These are phyloP conservation scores for Larimichthys crocea DNA, from an alignment of 2,113 vertebrate genomes.

Conservation along the genomic window DNA sequence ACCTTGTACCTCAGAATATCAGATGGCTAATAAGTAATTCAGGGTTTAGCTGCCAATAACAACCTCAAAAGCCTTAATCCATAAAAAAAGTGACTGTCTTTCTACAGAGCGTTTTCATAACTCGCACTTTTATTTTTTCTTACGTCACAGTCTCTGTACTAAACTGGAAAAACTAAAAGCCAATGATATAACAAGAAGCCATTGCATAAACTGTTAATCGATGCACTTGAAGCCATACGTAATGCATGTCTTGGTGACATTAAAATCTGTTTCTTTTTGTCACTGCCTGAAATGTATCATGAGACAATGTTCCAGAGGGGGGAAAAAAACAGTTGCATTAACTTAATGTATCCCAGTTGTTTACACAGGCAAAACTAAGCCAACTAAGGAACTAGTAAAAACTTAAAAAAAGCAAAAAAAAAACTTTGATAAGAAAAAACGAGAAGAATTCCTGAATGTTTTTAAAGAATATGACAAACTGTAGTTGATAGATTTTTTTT, in stretches of 20 bases:
- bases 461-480: constrained; percentile 31
- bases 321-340: background rate
- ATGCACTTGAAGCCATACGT: constrained; percentile 59
- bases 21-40: constrained; percentile 38
- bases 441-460: constrained; percentile 31
- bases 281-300: constrained; percentile 47
- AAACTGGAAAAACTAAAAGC: constrained; percentile 46
- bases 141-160: background rate
- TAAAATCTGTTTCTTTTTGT: constrained; percentile 43
- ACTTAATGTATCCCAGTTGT: constrained; percentile 34
- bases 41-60: constrained; percentile 53
- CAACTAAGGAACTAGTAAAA: constrained; percentile 4
- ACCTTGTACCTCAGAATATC: constrained; percentile 38
- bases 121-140: constrained; percentile 11
- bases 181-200: constrained; percentile 19
- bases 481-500: constrained; percentile 45
- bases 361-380: constrained; percentile 39
- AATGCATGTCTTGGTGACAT: constrained; percentile 39
- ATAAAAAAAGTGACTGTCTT: constrained; percentile 43
- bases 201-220: constrained; percentile 16
- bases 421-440: background rate
- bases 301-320: constrained; percentile 11
- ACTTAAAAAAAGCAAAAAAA: background rate
- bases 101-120: constrained; percentile 46
- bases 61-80: constrained; percentile 77